A percentile compares a stretch with the other conserved stretches of the same genome.
phyloP scores from a whole-genome alignment of 2,797 vertebrate genomes.

The Halcyon chelicuti region DNA sequence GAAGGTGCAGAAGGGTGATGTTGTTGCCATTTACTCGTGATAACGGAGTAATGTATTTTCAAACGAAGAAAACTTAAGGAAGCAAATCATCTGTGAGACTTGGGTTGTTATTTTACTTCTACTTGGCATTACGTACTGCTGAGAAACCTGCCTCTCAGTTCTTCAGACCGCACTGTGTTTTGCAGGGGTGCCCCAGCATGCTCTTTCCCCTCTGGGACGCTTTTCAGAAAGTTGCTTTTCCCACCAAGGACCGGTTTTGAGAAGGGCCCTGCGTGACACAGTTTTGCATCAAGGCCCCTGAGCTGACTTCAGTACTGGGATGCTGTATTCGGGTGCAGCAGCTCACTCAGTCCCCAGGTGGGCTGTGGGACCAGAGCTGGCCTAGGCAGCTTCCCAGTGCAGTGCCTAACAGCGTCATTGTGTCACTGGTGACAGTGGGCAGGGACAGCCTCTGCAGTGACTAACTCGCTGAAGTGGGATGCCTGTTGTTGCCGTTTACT shows the following conservation, averaged over 20 bases:
- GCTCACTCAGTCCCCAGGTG: fast-evolving
- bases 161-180: not conserved
- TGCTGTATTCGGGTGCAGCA: fast-evolving
- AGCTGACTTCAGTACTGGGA: not conserved
- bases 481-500: not conserved
- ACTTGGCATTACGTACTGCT: not conserved
- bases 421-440: not conserved
- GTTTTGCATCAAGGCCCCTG: not conserved
- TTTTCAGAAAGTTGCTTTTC: not conserved
- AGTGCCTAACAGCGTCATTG: fast-evolving
- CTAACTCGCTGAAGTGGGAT: not conserved
- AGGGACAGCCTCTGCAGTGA: not conserved
- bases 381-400: fast-evolving
- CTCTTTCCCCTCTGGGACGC: not conserved
- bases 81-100: not conserved
- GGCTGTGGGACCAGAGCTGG: not conserved
- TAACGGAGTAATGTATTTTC: not conserved
- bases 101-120: not conserved
- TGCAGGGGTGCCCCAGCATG: not conserved
- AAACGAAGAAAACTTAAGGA: not conserved
- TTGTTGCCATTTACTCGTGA: too few species aligned
- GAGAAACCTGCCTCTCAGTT: not conserved
- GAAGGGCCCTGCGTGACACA: not conserved
- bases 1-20: not conserved
- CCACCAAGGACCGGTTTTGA: not conserved